phyloP scores from a whole-genome alignment of 2,113 vertebrate genomes.

The Rousettus leschenaultii region DNA sequence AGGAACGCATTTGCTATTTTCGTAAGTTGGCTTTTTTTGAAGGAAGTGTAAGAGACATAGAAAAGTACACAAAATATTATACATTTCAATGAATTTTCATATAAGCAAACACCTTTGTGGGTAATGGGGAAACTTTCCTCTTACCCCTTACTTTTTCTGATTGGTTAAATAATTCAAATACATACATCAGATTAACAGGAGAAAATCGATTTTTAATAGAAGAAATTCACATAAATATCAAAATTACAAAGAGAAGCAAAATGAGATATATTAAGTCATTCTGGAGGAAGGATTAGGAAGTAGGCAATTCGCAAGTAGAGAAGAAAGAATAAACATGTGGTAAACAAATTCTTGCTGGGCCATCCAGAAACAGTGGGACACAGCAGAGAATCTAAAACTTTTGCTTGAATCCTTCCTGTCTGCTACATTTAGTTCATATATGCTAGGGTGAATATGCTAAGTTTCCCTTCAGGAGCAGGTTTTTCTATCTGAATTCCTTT shows the following conservation, averaged over 20 bases:
- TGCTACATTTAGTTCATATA: neutral
- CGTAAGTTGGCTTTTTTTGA: neutral
- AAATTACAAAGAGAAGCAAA: neutral
- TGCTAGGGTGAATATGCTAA: neutral
- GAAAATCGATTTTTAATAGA: neutral
- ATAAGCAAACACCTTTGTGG: neutral
- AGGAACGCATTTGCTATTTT: neutral
- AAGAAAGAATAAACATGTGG: neutral
- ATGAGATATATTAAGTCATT: neutral
- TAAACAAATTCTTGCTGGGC: neutral
- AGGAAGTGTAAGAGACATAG: neutral
- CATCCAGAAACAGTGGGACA: neutral
- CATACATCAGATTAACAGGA: neutral
- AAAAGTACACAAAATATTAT: neutral
- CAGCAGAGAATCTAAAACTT: neutral
- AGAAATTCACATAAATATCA: neutral
- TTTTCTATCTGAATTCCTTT: neutral
- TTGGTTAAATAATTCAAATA: neutral
- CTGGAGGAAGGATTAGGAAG: neutral
- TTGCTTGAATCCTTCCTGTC: neutral
- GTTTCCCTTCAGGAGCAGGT: neutral
- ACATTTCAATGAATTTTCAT: neutral
- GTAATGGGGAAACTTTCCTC: neutral
- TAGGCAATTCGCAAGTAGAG: neutral
- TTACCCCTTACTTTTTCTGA: neutral